These are phyloP conservation scores for Platichthys flesus DNA, from an alignment of 2,113 vertebrate genomes.

Conservation along the genomic window DNA sequence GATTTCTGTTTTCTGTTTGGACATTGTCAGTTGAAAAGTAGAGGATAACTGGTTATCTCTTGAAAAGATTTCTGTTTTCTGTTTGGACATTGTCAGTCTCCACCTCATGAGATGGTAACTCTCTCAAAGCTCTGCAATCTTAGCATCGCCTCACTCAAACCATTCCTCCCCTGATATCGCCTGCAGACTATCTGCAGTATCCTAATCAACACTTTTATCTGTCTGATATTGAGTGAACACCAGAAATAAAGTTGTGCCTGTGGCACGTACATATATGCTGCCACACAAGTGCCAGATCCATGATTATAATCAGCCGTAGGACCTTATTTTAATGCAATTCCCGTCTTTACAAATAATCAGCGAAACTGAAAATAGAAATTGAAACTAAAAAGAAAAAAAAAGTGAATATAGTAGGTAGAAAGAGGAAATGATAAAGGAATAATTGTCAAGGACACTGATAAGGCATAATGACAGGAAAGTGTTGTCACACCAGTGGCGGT, in stretches of 20 bases:
- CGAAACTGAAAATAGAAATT: neutral
- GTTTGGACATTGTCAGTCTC: no score
- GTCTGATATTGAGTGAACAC: neutral
- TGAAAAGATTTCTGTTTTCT: no score
- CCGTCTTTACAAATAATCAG: no score
- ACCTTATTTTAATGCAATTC: no score
- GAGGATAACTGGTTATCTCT: no score
- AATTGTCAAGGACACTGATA: neutral
- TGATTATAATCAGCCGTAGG: slow-evolving; percentile 1
- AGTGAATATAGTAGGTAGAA: neutral
- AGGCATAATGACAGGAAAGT: neutral
- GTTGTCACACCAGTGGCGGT: slow-evolving; percentile 14
- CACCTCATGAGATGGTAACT: neutral
- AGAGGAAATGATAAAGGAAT: neutral
- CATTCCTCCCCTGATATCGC: neutral
- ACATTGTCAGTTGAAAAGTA: no score
- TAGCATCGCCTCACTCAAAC: neutral
- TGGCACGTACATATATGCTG: neutral
- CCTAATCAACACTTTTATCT: neutral
- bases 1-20: no score
- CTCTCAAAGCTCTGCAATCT: neutral
- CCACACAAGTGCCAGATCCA: neutral
- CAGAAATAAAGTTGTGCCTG: neutral
- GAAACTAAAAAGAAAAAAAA: neutral
- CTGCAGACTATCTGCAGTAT: neutral